A percentile compares a stretch with the other conserved stretches of the same genome.
phyloP scores from a whole-genome alignment of 1,140 invertebrate genomes.

The Adelges cooleyi region DNA sequence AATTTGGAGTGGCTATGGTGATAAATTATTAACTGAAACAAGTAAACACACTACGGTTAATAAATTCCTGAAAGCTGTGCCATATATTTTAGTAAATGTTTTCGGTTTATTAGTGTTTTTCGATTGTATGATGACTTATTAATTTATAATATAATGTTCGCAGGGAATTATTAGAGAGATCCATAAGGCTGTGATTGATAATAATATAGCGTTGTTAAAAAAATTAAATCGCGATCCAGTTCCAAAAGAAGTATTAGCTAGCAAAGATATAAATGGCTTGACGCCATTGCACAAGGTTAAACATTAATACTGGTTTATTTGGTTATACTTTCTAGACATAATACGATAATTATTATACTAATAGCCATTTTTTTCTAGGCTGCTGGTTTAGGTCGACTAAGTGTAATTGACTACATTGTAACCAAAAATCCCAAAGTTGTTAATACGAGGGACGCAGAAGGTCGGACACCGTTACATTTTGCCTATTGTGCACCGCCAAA shows the following conservation, averaged over 20 bases:
- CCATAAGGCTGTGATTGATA: slow-evolving; percentile 61
- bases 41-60: slow-evolving; percentile 67
- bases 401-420: slow-evolving; percentile 61
- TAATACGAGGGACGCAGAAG: slow-evolving; percentile 60
- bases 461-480: slow-evolving; percentile 83
- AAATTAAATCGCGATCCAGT: slow-evolving; percentile 54
- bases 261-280: slow-evolving; percentile 66
- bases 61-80: slow-evolving; percentile 71
- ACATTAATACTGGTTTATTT: neutral
- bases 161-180: slow-evolving; percentile 72
- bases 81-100: slow-evolving; percentile 68
- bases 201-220: slow-evolving; percentile 60
- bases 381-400: slow-evolving; percentile 60
- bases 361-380: slow-evolving; percentile 45
- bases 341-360: neutral
- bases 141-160: neutral
- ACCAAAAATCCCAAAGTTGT: slow-evolving; percentile 55
- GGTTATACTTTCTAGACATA: no score
- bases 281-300: slow-evolving; percentile 69
- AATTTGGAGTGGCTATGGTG: slow-evolving; percentile 75
- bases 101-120: neutral
- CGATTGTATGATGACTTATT: neutral
- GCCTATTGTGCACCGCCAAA: slow-evolving; percentile 50
- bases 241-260: slow-evolving; percentile 57
- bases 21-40: slow-evolving; percentile 64